Conservation (phyloP, 2,797 vertebrate species). For the Halcyon leucocephala region DNA sequence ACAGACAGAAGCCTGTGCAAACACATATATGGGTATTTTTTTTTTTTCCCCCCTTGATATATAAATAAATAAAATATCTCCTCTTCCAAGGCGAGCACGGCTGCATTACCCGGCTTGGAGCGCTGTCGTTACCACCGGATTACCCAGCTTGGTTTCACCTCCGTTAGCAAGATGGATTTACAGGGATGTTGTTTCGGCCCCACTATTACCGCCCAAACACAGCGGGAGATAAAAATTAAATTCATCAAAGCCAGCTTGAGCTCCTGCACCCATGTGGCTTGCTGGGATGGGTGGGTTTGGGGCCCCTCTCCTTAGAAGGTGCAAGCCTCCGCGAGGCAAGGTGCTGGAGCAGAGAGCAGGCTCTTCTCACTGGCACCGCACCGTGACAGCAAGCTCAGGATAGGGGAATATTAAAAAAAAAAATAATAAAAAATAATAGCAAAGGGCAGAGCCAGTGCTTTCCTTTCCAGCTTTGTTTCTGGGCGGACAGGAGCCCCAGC, state of each 20-base stretch:
- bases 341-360: not conserved
- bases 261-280: not conserved
- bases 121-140: slow-evolving; percentile 13
- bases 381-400: rapidly evolving
- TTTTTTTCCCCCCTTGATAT: not conserved
- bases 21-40: not conserved
- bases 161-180: slow-evolving; percentile 42
- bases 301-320: not conserved
- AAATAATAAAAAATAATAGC: not conserved
- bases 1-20: slow-evolving; percentile 48
- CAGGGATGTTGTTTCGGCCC: not conserved
- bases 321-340: not conserved
- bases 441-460: not conserved
- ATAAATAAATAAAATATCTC: slow-evolving; percentile 67
- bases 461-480: not conserved
- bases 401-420: not conserved
- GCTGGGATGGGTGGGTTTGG: not conserved
- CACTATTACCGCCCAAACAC: not conserved
- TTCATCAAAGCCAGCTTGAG: not conserved
- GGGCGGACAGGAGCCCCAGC: not conserved
- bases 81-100: not conserved
- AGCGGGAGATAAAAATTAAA: not conserved
- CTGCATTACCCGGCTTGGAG: not conserved
- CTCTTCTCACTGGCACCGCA: not conserved
- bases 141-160: slow-evolving; percentile 50